Base-by-base conservation (phyloP, 2,888 invertebrate genomes). In the Orthosia cruda region DNA sequence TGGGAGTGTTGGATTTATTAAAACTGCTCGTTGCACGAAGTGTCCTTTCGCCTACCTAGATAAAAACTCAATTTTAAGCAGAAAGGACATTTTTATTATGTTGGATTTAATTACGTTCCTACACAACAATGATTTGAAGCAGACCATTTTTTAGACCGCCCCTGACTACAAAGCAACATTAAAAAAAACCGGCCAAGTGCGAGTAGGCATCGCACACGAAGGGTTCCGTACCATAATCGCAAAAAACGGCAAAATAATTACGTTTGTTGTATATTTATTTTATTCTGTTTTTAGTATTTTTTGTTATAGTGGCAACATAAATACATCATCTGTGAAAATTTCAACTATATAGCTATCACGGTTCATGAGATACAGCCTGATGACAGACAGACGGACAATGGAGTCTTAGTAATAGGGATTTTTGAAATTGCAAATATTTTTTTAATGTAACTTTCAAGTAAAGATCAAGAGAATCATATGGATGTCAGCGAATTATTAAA, bases 71-170 rank as follows among this genome's bases (percentile, higher is more conserved):
- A 66, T 79, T 84, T 87, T 76, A 87, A 83, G 83, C 84, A 87
- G 67, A 87, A 81, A 81, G 74, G 79, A 66, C 71, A 83, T 86
- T 89, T 85, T 85, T 75, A 86, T 87, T 80, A 73, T 78, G 66
- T 68, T 62, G 75, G 57, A 85, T 87, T 88, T 84, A 87, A 89
- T 88, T 87, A 88, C 64, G 64, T 68, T 69, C 57, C 61, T 62
- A 80, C 80, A 80, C 80, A 83, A 81, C 77, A 85, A 83, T 83
- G 80, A 87, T 88, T 86, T 88, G 87, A 80, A 80, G 72, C 67
- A 71, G 69, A 66, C 72, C 68, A 80, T 77, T 80, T 86, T 84
- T 88, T 71, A 70, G 58, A 66, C 72, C 62, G 62, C 64, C 58
- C 50, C 77, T 49, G 63, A 68, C 67, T 69, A 80, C 71, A 76